Evolutionary conservation across 2,113 vertebrate species (phyloP).

Genomic region (Campylorhamphus procurvoides): DNA sequence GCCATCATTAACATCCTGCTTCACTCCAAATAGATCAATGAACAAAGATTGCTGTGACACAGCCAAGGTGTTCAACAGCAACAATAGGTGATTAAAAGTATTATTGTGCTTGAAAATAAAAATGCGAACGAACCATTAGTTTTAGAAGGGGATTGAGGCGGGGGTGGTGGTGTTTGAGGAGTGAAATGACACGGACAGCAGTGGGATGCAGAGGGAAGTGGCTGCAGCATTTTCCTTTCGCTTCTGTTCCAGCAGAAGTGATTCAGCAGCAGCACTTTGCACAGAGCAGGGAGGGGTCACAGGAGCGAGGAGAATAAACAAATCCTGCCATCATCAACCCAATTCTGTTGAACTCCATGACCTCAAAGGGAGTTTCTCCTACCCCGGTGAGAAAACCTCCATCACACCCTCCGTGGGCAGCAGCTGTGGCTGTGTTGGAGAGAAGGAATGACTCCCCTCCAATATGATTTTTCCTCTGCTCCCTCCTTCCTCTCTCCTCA

Average conservation of each 20-base stretch:
- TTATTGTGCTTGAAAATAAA: not conserved
- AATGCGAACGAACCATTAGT: not conserved
- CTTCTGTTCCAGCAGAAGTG: constrained; percentile 5
- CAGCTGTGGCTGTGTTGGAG: not conserved
- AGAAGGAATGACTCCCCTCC: fast-evolving
- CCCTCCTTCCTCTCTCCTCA: no score
- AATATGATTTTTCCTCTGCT: fast-evolving
- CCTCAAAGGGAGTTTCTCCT: not conserved
- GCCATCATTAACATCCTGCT: constrained; percentile 59
- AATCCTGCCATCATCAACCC: not conserved
- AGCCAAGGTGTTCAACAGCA: constrained; percentile 34
- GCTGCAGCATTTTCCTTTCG: not conserved
- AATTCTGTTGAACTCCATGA: not conserved
- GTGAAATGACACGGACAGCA: not conserved
- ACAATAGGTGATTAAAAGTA: constrained; percentile 28
- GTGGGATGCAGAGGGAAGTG: not conserved
- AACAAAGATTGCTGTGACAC: constrained; percentile 60
- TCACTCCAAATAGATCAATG: constrained; percentile 44
- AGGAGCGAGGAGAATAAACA: not conserved
- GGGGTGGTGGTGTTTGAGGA: not conserved
- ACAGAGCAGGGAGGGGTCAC: not conserved
- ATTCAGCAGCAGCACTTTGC: constrained; percentile 10
- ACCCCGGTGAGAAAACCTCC: not conserved
- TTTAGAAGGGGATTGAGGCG: not conserved
- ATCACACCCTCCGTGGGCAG: not conserved